phyloP scores from a whole-genome alignment of 1,140 invertebrate genomes.

The Trissolcus basalis region DNA sequence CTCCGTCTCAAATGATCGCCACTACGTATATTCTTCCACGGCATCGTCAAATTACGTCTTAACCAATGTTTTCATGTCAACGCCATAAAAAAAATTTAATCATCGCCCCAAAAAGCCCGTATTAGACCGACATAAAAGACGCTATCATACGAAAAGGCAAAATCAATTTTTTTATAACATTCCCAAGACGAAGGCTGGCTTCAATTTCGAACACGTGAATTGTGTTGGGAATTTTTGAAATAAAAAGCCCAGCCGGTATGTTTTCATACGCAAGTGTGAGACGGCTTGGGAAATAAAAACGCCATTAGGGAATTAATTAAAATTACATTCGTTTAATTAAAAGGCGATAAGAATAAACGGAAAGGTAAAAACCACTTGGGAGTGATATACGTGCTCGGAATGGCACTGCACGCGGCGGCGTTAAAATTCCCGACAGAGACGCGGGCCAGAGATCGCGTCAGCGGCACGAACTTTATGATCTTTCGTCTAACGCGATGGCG shows the following conservation, averaged over 20 bases:
- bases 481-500: slow-evolving; percentile 7
- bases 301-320: slow-evolving; percentile 12
- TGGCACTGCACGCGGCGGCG: slow-evolving; percentile 46
- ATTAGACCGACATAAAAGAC: not conserved
- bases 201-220: no score
- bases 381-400: slow-evolving; percentile 58
- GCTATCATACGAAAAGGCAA: not conserved
- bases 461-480: slow-evolving; percentile 34
- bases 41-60: slow-evolving; percentile 37
- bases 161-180: no score
- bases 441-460: slow-evolving; percentile 22
- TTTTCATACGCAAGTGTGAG: not conserved
- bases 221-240: no score
- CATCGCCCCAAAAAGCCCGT: not conserved
- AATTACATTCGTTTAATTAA: slow-evolving; percentile 24
- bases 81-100: not conserved
- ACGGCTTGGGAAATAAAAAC: not conserved
- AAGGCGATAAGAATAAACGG: slow-evolving; percentile 47
- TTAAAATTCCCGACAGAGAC: slow-evolving; percentile 39
- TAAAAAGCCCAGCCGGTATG: no score
- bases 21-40: slow-evolving; percentile 14
- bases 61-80: not conserved
- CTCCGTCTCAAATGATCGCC: slow-evolving; percentile 16
- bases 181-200: no score
- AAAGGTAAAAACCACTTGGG: slow-evolving; percentile 31